Percentiles rank a stretch among this genome's conserved stretches.
phyloP scores from a whole-genome alignment of 1,140 invertebrate genomes.

The Centruroides sculpturatus region DNA sequence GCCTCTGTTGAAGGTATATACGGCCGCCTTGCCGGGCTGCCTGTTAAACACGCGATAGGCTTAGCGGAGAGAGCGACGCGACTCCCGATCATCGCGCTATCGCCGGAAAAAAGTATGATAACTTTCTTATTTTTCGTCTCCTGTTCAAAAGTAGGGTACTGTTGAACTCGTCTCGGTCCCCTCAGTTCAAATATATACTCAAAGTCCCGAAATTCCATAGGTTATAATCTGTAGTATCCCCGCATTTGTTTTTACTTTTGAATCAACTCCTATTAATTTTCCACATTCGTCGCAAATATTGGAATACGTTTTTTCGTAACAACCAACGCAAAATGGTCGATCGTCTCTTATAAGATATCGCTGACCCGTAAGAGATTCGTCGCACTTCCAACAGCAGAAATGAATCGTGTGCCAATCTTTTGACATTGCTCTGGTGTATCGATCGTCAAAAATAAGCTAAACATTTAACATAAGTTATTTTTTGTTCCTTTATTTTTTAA shows the following conservation, averaged over 20 bases:
- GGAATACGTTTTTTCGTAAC: conserved; percentile 96
- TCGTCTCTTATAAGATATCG: conserved; percentile 90
- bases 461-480: neutral
- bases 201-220: no score
- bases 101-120: no score
- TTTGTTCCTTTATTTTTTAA: neutral
- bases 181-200: no score
- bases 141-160: no score
- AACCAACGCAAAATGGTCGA: conserved; percentile 98
- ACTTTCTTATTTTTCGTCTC: no score
- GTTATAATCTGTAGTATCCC: no score
- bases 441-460: conserved; percentile 98
- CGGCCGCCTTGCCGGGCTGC: no score
- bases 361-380: conserved; percentile 91
- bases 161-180: no score
- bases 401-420: conserved; percentile 99
- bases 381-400: conserved; percentile 97
- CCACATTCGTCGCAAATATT: conserved; percentile 97
- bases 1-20: no score
- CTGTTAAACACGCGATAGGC: no score
- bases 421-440: conserved; percentile 99
- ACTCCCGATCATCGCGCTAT: no score
- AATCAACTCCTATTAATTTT: conserved; percentile 97
- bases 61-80: no score
- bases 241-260: conserved; percentile 60